phyloP scores from a whole-genome alignment of 2,797 vertebrate species.

The Eospalax fontanierii region DNA sequence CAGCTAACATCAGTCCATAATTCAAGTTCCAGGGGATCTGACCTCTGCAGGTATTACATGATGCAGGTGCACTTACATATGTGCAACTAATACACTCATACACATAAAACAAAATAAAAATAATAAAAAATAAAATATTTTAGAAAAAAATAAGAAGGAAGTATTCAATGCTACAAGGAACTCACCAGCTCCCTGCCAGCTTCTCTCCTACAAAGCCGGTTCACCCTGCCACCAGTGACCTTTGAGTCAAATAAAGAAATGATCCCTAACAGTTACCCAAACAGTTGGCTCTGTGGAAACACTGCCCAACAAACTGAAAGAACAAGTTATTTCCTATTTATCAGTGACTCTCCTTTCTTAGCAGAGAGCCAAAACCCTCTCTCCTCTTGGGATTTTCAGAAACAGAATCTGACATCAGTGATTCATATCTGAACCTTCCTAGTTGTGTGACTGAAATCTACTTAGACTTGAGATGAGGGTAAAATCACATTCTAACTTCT shows the following conservation, averaged over 20 bases:
- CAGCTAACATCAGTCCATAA: too few species aligned
- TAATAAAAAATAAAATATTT: not conserved
- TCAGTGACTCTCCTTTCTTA: not conserved
- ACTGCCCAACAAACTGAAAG: slow-evolving; percentile 1
- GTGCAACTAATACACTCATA: too few species aligned
- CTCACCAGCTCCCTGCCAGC: not conserved
- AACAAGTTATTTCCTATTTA: not conserved
- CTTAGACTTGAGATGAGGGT: not conserved
- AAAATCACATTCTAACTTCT: not conserved
- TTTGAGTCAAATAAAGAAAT: too few species aligned
- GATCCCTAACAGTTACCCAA: not conserved
- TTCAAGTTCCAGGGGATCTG: too few species aligned
- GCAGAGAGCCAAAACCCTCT: not conserved
- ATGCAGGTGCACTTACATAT: too few species aligned
- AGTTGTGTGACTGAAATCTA: not conserved
- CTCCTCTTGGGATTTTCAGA: not conserved
- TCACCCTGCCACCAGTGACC: not conserved
- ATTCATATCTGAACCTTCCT: not conserved
- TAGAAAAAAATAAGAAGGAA: too few species aligned
- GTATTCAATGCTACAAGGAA: not conserved
- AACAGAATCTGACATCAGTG: not conserved
- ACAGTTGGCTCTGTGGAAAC: too few species aligned
- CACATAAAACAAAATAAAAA: not conserved
- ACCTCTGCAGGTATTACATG: too few species aligned
- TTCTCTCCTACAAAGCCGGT: not conserved